A percentile compares a stretch with the other conserved stretches of the same genome.
phyloP scores from a whole-genome alignment of 2,888 invertebrate species.

The Campoletis raptor region DNA sequence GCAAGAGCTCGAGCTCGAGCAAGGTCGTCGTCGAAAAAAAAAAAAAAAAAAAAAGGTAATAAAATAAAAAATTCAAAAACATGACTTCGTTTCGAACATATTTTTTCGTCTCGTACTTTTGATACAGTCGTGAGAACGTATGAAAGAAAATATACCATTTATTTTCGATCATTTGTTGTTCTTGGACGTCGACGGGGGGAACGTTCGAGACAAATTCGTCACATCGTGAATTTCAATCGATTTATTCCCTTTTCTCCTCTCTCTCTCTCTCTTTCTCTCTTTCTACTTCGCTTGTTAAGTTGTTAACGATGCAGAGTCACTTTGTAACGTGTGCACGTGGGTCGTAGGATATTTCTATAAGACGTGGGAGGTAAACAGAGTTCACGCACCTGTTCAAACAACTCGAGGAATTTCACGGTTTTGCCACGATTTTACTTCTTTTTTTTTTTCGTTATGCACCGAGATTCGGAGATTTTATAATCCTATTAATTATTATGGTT shows the following conservation, averaged over 20 bases:
- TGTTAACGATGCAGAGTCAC: conserved; percentile 41
- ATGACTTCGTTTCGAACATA: conserved; percentile 1
- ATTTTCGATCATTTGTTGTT: conserved; percentile 7
- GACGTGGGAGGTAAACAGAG: conserved; percentile 64
- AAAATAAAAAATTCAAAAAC: conserved; percentile 4
- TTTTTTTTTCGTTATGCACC: neutral
- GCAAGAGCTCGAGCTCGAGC: conserved; percentile 56
- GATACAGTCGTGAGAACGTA: neutral
- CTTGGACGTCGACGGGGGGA: neutral
- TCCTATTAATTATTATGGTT: neutral
- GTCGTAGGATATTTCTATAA: conserved; percentile 48
- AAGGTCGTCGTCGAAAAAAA: conserved; percentile 55
- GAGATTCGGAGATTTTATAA: neutral
- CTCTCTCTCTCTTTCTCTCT: neutral
- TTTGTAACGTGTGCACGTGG: conserved; percentile 52
- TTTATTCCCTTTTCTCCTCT: neutral
- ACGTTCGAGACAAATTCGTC: neutral
- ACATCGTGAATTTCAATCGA: conserved; percentile 21
- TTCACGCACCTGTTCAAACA: conserved; percentile 72
- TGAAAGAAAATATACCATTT: neutral
- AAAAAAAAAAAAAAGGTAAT: conserved; percentile 9
- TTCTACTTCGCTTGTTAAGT: conserved; percentile 16
- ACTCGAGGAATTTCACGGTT: conserved; percentile 63
- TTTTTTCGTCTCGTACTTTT: conserved; percentile 6
- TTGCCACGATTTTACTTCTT: conserved; percentile 6